Conservation (phyloP, 2,888 invertebrate species). For the Oscheius myriophilus region DNA sequence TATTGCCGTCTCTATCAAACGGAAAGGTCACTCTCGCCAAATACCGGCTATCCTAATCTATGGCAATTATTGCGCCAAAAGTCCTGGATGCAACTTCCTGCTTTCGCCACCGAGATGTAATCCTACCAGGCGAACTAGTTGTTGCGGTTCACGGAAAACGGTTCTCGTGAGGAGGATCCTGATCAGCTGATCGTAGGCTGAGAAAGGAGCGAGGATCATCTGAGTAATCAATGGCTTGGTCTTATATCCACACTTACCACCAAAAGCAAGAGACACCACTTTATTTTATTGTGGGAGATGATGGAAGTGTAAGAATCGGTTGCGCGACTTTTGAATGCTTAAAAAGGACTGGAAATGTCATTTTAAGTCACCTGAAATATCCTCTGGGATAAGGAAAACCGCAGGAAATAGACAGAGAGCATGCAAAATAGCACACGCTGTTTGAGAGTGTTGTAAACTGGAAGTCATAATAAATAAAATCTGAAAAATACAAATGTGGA, state of each 20-base stretch:
- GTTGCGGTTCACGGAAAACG: slow-evolving; percentile 53
- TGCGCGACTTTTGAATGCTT: too few relatives aligned
- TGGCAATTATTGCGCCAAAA: too few relatives aligned
- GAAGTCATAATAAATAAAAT: slow-evolving; percentile 54
- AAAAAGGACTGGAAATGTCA: too few relatives aligned
- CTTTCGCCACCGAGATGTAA: neutral
- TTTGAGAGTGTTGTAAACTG: slow-evolving; percentile 48
- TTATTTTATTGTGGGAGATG: slow-evolving; percentile 43
- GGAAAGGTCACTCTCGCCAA: too few relatives aligned
- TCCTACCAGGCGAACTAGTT: slow-evolving; percentile 53
- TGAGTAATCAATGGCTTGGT: slow-evolving; percentile 21
- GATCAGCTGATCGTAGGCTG: slow-evolving; percentile 62
- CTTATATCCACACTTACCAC: slow-evolving; percentile 34
- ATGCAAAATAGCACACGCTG: slow-evolving; percentile 48
- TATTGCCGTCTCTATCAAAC: too few relatives aligned
- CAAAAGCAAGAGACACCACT: slow-evolving; percentile 50
- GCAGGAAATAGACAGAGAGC: slow-evolving; percentile 50
- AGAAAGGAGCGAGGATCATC: slow-evolving; percentile 59
- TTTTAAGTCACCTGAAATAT: slow-evolving; percentile 13
- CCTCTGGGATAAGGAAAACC: slow-evolving; percentile 51
- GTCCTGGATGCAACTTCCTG: too few relatives aligned
- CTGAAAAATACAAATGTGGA: slow-evolving; percentile 32
- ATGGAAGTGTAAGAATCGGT: slow-evolving; percentile 43
- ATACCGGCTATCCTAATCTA: too few relatives aligned
- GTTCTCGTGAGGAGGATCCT: slow-evolving; percentile 52